These are phyloP conservation scores for Dascyllus trimaculatus DNA, from an alignment of 2,113 vertebrate species.

Conservation along the genomic window DNA sequence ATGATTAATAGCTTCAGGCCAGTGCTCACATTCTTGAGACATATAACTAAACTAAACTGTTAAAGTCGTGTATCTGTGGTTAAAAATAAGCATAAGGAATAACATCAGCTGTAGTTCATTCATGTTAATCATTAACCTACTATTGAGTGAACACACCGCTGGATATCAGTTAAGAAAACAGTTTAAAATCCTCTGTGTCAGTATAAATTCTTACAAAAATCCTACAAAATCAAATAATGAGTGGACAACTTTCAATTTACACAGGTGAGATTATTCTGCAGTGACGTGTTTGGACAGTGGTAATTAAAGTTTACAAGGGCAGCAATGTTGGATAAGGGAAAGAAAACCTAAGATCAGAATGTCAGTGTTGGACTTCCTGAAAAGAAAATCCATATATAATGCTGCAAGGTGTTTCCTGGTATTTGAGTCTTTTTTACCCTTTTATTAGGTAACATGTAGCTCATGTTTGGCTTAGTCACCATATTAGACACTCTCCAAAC, in stretches of 20 bases:
- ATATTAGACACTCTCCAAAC: neutral
- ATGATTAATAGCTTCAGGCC: too few species aligned
- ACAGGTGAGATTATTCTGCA: neutral
- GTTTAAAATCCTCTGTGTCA: too few species aligned
- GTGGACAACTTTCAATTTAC: neutral
- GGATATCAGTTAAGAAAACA: too few species aligned
- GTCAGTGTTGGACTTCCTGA: neutral
- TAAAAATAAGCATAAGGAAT: too few species aligned
- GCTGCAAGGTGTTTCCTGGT: neutral
- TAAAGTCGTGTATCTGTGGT: too few species aligned
- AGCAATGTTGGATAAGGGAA: neutral
- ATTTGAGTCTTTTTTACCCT: neutral
- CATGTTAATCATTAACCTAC: too few species aligned
- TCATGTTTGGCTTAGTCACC: neutral
- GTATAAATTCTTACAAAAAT: neutral
- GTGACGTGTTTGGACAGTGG: constrained; percentile 5
- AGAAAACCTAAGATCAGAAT: neutral
- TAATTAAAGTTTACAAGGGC: constrained; percentile 29
- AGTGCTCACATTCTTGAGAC: too few species aligned
- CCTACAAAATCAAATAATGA: neutral
- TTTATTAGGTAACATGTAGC: neutral
- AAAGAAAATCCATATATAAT: neutral
- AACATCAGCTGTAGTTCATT: too few species aligned
- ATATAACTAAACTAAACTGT: too few species aligned
- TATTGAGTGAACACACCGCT: too few species aligned